Evolutionary conservation across 2,113 vertebrate species (phyloP).

Genomic region (Lophochroa leadbeateri): DNA sequence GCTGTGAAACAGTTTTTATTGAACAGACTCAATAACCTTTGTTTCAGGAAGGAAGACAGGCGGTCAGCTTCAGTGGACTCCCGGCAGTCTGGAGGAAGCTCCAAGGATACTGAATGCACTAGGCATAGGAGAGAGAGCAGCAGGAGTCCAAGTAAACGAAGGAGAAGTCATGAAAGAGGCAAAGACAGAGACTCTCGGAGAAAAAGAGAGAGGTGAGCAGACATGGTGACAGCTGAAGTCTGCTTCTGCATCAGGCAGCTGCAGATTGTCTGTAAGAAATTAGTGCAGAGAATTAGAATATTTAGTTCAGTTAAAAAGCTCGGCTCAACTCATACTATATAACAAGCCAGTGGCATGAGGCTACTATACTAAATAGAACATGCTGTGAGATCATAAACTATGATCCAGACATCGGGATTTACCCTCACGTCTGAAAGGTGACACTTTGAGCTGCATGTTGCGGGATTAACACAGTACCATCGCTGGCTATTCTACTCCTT

Average conservation of each 20-base stretch:
- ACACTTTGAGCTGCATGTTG: fast-evolving
- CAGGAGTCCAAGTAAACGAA: constrained; percentile 74
- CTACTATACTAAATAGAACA: not conserved
- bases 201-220: constrained; percentile 73
- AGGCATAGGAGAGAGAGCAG: constrained; percentile 74
- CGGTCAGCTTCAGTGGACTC: constrained; percentile 86
- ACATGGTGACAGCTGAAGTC: not conserved
- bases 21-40: not conserved
- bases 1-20: not conserved
- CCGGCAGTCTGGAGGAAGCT: constrained; percentile 73
- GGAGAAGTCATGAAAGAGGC: constrained; percentile 75
- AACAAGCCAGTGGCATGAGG: not conserved
- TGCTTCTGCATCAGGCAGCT: not conserved
- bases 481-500: not conserved
- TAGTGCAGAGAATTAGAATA: not conserved
- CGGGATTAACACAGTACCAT: not conserved
- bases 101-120: constrained; percentile 59
- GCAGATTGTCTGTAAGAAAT: not conserved
- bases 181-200: constrained; percentile 73
- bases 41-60: constrained; percentile 65
- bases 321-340: not conserved
- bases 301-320: not conserved
- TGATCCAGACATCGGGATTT: not conserved
- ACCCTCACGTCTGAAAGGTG: not conserved
- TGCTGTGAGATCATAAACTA: not conserved